Evolutionary conservation across 1,140 invertebrate species (phyloP), one percentile per base, ranked within the genome.

Genomic region (Cyclina sinensis): DNA sequence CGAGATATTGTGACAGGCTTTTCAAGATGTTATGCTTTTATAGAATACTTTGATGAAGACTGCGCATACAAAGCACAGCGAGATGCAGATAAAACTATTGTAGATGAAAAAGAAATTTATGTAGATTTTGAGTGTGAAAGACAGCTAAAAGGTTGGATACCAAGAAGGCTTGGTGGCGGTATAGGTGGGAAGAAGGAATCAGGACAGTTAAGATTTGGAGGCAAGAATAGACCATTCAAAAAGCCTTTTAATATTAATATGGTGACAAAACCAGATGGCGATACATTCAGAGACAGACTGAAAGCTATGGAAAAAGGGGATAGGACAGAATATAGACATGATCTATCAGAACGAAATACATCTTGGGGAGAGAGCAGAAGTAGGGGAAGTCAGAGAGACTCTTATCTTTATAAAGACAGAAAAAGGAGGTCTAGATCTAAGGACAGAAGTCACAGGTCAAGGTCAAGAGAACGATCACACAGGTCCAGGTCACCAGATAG

Each of bases 141-240:
- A 90, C 94, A 91, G 11, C 94, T 98, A 88, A 96, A 96, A 90
- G 97, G 98, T 7, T 99, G 98, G 98, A 97, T 97, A 94, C 98
- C 98, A 9, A 96, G 98, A 91, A 95, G 98, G 94, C 95, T 98
- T 12, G 98, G 98, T 37, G 98, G 98, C 65, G 98, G 98, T 24
- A 97, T 98, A 93, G 98, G 98, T 16, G 98, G 98, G 0, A 97
- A 96, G 90, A 98, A 98, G 92, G 97, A 98, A 95, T 98, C 98
- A 3, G 98, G 98, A 0, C 98, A 99, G 92, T 95, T 98, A 24
- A 96, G 98, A 89, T 99, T 98, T 96, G 98, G 98, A 11, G 97
- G 98, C 35, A 96, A 96, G 92, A 97, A 97, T 74, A 96, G 97
- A 92, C 97, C 97, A 0, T 98, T 96, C 90, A 89, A 92, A 82